A percentile compares a stretch with the other conserved stretches of the same genome.
Conservation (phyloP, 2,113 vertebrate genomes). For the Halcyon malimbica region DNA sequence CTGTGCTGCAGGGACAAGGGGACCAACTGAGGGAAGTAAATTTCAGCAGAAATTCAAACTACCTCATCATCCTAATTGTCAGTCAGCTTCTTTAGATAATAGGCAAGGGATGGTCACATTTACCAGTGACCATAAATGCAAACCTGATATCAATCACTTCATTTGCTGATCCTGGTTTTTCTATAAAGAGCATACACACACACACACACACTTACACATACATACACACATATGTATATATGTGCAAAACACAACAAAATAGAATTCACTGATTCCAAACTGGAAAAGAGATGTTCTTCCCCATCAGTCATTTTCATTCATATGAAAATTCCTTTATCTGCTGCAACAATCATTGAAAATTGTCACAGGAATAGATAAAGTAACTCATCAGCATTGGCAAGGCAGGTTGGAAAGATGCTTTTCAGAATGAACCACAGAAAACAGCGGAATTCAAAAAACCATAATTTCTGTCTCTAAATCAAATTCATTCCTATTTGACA, state of each 20-base stretch:
- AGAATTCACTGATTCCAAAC: neutral
- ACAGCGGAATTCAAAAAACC: neutral
- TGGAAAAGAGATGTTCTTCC: neutral
- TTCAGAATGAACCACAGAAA: neutral
- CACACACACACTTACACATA: no score
- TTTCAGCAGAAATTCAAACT: neutral
- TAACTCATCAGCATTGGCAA: fast-evolving
- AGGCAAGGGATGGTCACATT: neutral
- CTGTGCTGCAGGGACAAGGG: neutral
- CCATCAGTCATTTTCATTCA: neutral
- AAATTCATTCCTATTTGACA: neutral
- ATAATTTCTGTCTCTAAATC: neutral
- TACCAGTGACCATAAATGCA: neutral
- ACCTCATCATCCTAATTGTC: neutral
- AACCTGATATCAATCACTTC: neutral
- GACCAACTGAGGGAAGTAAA: neutral
- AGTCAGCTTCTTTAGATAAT: neutral
- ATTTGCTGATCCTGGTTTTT: neutral
- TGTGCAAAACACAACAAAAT: neutral
- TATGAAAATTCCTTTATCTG: neutral
- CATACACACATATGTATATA: neutral
- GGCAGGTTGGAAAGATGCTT: neutral
- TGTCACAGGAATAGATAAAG: neutral
- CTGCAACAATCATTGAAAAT: neutral
- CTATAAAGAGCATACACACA: fast-evolving